phyloP scores from a whole-genome alignment of 2,888 invertebrate species.

The Branchellion lobata region DNA sequence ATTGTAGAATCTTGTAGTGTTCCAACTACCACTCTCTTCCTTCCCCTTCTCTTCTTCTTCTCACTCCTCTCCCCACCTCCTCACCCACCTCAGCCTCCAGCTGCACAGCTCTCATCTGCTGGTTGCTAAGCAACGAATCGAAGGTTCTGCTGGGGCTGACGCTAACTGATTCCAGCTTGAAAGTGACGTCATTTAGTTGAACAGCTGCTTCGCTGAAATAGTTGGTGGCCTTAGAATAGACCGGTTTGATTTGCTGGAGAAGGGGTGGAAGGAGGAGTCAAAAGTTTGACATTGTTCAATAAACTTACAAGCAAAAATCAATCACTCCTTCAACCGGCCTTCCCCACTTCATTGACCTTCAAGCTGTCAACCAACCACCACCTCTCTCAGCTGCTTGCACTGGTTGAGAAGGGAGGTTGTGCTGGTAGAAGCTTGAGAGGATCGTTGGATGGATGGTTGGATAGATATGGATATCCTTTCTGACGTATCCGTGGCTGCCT shows the following conservation, averaged over 20 bases:
- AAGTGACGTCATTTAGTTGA: slow-evolving; percentile 2
- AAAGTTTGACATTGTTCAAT: not conserved
- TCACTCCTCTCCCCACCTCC: too few relatives aligned
- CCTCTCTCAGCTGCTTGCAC: not conserved
- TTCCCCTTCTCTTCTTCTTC: too few relatives aligned
- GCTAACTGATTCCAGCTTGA: not conserved
- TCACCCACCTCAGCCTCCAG: not conserved
- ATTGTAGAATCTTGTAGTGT: too few relatives aligned
- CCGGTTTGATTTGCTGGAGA: not conserved
- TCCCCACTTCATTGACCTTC: too few relatives aligned
- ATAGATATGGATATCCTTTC: slow-evolving; percentile 16
- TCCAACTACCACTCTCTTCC: too few relatives aligned
- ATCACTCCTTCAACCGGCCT: too few relatives aligned
- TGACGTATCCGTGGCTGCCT: not conserved
- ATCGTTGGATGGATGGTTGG: not conserved
- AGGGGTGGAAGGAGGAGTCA: not conserved
- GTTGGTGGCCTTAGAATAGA: not conserved
- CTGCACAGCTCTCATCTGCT: not conserved
- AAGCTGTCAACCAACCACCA: not conserved
- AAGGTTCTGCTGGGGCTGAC: not conserved
- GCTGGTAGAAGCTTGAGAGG: not conserved
- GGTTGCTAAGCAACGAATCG: not conserved
- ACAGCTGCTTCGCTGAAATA: slow-evolving; percentile 16
- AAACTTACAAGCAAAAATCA: too few relatives aligned
- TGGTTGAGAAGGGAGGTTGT: not conserved